phyloP scores from a whole-genome alignment of 2,113 vertebrate species.

The Leucopsar rothschildi region DNA sequence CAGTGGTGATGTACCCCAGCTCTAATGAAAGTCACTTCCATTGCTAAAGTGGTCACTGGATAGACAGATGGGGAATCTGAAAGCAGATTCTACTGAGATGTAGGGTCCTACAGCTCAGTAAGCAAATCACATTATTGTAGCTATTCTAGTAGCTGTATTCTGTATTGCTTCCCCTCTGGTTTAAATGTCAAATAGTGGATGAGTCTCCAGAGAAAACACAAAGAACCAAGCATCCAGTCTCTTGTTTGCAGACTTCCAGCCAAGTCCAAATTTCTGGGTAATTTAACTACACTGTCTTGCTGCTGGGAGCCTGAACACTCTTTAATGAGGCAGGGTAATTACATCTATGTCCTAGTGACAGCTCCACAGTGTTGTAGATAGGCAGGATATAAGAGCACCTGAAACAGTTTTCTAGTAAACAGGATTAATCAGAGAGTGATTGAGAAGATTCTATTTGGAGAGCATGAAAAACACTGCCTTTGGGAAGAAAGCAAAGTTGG shows the following conservation, averaged over 20 bases:
- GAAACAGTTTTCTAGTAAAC: not conserved
- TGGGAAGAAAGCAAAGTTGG: not conserved
- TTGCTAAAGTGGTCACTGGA: not conserved
- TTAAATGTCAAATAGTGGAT: not conserved
- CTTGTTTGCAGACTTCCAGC: not conserved
- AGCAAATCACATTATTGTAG: not conserved
- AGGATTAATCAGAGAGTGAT: not conserved
- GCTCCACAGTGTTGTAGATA: not conserved
- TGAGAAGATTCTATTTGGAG: not conserved
- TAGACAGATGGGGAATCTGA: fast-evolving
- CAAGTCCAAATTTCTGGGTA: not conserved
- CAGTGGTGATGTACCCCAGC: not conserved
- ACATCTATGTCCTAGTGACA: not conserved
- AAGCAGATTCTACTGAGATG: fast-evolving
- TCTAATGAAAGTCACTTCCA: not conserved
- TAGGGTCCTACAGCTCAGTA: not conserved
- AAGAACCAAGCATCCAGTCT: not conserved
- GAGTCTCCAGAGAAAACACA: not conserved
- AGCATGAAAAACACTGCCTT: not conserved
- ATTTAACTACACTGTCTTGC: not conserved
- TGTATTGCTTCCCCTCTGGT: not conserved
- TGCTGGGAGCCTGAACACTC: not conserved
- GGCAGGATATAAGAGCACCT: not conserved
- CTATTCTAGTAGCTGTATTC: not conserved
- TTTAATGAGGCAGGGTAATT: not conserved